A percentile compares a stretch with the other conserved stretches of the same genome.
phyloP scores from a whole-genome alignment of 2,797 vertebrate species.

The Microhierax caerulescens region DNA sequence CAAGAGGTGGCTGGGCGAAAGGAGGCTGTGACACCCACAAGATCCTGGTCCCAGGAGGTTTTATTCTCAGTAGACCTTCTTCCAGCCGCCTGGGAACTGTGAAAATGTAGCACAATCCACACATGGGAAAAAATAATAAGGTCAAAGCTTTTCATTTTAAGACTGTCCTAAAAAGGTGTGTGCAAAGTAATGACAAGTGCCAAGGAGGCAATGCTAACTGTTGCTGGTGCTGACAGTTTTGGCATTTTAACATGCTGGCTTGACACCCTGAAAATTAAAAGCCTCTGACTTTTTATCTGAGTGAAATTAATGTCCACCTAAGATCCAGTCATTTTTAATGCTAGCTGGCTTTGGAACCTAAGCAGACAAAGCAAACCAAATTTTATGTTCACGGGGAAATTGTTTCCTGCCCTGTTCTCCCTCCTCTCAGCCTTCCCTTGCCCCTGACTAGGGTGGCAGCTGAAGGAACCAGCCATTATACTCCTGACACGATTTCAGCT shows the following conservation, averaged over 20 bases:
- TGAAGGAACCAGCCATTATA: background rate
- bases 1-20: background rate
- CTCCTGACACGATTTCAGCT: background rate
- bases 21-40: background rate
- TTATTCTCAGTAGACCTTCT: background rate
- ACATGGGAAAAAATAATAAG: constrained; percentile 39
- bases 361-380: background rate
- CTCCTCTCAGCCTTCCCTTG: background rate
- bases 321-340: background rate
- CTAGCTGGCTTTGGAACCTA: background rate
- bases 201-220: constrained; percentile 46
- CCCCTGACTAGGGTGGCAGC: background rate
- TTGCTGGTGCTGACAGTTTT: constrained; percentile 44
- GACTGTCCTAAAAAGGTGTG: constrained; percentile 44
- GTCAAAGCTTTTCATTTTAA: constrained; percentile 57
- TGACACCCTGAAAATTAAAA: constrained; percentile 63
- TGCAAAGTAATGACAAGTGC: constrained; percentile 44
- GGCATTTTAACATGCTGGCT: constrained; percentile 37
- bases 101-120: background rate
- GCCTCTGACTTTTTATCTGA: constrained; percentile 44
- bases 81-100: background rate
- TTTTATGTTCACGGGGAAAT: constrained; percentile 9
- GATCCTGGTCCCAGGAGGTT: background rate
- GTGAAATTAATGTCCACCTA: constrained; percentile 37
- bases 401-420: background rate